phyloP scores from a whole-genome alignment of 2,113 vertebrate species.

The Vulpes lagopus region DNA sequence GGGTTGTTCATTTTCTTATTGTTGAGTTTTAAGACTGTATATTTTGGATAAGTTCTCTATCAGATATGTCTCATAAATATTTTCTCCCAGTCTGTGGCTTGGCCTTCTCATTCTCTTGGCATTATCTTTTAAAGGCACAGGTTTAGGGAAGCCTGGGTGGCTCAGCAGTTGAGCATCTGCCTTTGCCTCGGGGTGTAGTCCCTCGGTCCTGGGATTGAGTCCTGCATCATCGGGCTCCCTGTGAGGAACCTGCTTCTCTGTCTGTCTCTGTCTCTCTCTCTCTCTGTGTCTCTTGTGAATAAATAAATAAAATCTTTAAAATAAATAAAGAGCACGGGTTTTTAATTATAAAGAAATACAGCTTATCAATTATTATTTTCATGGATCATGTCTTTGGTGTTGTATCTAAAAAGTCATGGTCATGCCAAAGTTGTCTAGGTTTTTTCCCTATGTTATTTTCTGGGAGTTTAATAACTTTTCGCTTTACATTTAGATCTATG shows the following conservation, averaged over 20 bases:
- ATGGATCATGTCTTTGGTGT: background rate
- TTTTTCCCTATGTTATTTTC: background rate
- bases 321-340: background rate
- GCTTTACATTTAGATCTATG: background rate
- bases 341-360: constrained; percentile 16
- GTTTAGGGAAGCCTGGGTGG: no score
- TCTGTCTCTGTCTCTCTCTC: no score
- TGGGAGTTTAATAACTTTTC: background rate
- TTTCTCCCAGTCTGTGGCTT: background rate
- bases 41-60: background rate
- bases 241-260: no score
- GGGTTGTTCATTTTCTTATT: background rate
- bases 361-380: background rate
- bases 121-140: background rate
- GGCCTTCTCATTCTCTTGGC: background rate
- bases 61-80: background rate
- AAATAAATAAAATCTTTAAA: no score
- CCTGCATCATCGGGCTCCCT: no score
- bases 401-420: background rate
- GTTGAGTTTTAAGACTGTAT: background rate
- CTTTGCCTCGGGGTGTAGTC: no score
- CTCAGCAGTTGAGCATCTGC: no score
- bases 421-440: background rate
- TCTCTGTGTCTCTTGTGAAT: no score
- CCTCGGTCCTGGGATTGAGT: no score